These are phyloP conservation scores for Chlorops oryzae DNA, from an alignment of 1,140 invertebrate species.

Conservation along the genomic window DNA sequence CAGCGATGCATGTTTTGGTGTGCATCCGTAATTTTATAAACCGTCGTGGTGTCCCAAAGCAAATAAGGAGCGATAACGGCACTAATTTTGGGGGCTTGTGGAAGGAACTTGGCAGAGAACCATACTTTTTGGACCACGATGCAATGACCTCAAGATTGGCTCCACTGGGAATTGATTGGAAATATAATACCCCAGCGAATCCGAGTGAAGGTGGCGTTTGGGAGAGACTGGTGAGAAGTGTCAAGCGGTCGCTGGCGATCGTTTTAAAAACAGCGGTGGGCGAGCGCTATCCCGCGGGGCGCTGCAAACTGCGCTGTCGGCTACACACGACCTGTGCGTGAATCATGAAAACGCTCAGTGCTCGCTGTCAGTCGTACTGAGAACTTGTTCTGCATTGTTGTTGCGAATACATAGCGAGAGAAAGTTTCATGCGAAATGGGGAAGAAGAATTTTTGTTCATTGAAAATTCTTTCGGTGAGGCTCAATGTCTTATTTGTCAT, in stretches of 20 bases:
- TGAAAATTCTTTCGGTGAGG: too few species aligned
- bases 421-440: too few species aligned
- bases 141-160: background rate
- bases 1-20: conserved; percentile 3
- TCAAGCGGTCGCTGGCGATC: conserved; percentile 18
- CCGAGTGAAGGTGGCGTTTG: conserved; percentile 20
- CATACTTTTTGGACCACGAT: background rate
- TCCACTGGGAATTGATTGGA: background rate
- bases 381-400: too few species aligned
- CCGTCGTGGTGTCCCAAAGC: conserved; percentile 1
- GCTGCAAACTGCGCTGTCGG: too few species aligned
- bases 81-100: conserved; percentile 6
- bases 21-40: conserved; percentile 9
- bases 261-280: too few species aligned
- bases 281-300: too few species aligned
- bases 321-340: too few species aligned
- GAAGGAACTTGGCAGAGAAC: background rate
- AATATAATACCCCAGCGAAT: background rate
- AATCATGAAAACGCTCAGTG: too few species aligned
- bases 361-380: too few species aligned
- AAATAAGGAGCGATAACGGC: conserved; percentile 1
- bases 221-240: conserved; percentile 20
- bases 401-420: too few species aligned
- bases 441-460: too few species aligned
- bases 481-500: too few species aligned